These are phyloP conservation scores for Calameuta pallipes DNA, from an alignment of 2,888 invertebrate species.

Conservation along the genomic window DNA sequence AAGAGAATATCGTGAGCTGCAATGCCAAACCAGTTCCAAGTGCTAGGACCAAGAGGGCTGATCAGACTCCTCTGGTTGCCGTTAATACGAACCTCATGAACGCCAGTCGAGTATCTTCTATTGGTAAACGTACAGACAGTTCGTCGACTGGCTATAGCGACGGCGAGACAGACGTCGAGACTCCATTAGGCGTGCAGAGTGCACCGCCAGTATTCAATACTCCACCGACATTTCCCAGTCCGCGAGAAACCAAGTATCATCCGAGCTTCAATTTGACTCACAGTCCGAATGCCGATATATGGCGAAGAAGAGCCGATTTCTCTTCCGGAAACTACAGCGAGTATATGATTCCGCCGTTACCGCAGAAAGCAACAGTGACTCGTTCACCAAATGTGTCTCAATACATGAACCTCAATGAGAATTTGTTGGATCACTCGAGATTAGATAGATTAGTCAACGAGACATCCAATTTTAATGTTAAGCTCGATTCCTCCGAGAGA, in stretches of 20 bases:
- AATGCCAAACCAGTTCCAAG: slow-evolving; percentile 56
- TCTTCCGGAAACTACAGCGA: slow-evolving; percentile 47
- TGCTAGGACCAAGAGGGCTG: slow-evolving; percentile 57
- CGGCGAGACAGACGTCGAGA: slow-evolving; percentile 65
- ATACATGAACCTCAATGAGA: slow-evolving; percentile 54
- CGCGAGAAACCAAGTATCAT: slow-evolving; percentile 52
- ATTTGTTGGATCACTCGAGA: slow-evolving; percentile 50
- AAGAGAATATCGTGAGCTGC: slow-evolving; percentile 45
- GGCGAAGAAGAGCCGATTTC: slow-evolving; percentile 54
- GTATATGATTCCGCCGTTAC: slow-evolving; percentile 42
- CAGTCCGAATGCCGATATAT: slow-evolving; percentile 58
- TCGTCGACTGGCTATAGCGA: slow-evolving; percentile 65
- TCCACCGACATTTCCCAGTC: slow-evolving; percentile 47
- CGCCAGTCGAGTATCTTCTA: slow-evolving; percentile 47
- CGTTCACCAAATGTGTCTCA: slow-evolving; percentile 59
- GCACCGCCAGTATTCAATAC: slow-evolving; percentile 60
- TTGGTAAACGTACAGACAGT: slow-evolving; percentile 56
- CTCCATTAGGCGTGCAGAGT: slow-evolving; percentile 57
- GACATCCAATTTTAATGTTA: slow-evolving; percentile 56
- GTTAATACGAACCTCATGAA: slow-evolving; percentile 44
- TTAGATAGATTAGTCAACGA: slow-evolving; percentile 52
- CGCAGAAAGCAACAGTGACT: slow-evolving; percentile 54
- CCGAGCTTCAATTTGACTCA: slow-evolving; percentile 43
- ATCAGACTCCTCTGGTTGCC: slow-evolving; percentile 46
- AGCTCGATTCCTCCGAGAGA: slow-evolving; percentile 50